Conservation (phyloP, 92 coral and sea anemone species). For the Parazoanthus swiftii region DNA sequence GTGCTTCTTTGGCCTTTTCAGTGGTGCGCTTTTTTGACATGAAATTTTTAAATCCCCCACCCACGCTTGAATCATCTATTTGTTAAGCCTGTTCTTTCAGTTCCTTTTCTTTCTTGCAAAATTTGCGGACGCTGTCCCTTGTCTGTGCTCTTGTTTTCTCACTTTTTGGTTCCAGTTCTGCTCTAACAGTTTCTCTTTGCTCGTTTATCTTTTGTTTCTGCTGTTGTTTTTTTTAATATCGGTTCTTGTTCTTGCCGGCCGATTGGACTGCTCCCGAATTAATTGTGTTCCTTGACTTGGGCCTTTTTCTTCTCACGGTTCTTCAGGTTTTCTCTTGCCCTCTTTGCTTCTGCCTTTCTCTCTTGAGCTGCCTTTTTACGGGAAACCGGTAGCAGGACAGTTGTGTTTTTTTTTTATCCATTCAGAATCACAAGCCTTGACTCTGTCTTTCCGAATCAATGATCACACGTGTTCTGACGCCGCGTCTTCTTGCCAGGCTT, state of each 20-base stretch:
- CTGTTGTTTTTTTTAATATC: conserved; percentile 21
- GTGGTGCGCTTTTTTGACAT: conserved; percentile 43
- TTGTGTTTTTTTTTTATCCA: conserved; percentile 20
- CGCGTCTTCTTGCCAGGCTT: conserved; percentile 3
- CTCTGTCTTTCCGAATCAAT: conserved; percentile 31
- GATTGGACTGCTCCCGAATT: conserved; percentile 31
- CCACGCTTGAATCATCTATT: conserved; percentile 19
- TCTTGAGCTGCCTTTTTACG: conserved; percentile 24
- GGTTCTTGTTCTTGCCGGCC: conserved; percentile 26
- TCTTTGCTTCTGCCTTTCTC: conserved; percentile 15
- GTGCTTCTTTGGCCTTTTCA: conserved; percentile 38
- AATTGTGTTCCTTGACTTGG: conserved; percentile 7
- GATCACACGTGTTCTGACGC: conserved; percentile 33
- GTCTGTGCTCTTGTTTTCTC: conserved; percentile 19
- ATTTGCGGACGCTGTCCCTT: conserved; percentile 29
- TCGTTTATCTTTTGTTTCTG: conserved; percentile 1
- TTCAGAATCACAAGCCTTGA: conserved; percentile 27
- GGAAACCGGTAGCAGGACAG: conserved; percentile 18
- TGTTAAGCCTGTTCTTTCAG: conserved; percentile 8
- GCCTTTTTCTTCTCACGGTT: too few species aligned
- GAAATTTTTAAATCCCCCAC: conserved; percentile 8
- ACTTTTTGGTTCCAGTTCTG: conserved; percentile 14
- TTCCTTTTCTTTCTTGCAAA: conserved; percentile 21
- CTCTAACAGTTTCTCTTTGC: conserved; percentile 39
- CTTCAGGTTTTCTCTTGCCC: too few species aligned